A percentile compares a stretch with the other conserved stretches of the same genome.
Conservation (phyloP, 2,113 vertebrate genomes). For the Oxyura jamaicensis region DNA sequence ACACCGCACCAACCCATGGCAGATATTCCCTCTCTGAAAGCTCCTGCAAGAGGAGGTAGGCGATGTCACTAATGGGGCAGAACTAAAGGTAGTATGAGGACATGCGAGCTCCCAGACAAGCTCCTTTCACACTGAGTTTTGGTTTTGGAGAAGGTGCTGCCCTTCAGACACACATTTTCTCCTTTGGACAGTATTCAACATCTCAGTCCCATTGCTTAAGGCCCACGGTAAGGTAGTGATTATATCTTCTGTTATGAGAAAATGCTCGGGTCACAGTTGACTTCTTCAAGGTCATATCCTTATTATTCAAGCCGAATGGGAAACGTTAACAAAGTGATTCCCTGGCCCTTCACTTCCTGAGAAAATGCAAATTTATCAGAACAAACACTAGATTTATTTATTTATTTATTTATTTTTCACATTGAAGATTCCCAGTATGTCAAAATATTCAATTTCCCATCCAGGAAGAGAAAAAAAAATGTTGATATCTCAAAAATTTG, state of each 20-base stretch:
- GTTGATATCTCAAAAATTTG: neutral
- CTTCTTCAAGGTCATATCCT: neutral
- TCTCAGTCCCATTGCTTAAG: neutral
- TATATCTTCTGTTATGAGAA: neutral
- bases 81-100: neutral
- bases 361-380: slow-evolving; percentile 1
- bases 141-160: neutral
- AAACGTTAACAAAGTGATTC: neutral
- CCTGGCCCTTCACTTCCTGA: neutral
- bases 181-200: neutral
- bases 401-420: neutral
- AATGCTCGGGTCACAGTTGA: neutral
- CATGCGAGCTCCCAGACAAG: neutral
- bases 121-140: neutral
- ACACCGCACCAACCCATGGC: neutral
- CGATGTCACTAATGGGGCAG: neutral
- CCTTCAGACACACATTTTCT: neutral
- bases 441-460: neutral
- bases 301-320: neutral
- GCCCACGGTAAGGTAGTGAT: neutral
- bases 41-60: neutral
- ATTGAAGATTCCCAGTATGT: neutral
- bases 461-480: neutral
- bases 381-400: neutral
- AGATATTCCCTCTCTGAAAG: neutral